Evolutionary conservation across 2,797 vertebrate genomes (phyloP), one percentile per base, ranked within the genome.

Genomic region (Varecia variegata): DNA sequence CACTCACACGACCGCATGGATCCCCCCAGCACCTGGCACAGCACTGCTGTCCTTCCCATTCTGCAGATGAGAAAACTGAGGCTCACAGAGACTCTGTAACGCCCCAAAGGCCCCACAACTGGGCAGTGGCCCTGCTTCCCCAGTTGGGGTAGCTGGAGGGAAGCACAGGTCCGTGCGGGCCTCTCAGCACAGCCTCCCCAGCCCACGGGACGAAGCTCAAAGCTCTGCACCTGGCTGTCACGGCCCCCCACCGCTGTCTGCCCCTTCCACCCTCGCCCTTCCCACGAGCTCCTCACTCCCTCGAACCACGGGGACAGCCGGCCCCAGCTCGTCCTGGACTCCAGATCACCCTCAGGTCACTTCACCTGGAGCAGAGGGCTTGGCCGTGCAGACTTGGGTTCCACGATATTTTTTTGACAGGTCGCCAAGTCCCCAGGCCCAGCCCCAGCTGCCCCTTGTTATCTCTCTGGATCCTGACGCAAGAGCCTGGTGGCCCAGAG

Each of bases 1-100:
- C 2, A 4, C 20, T 18, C 54, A 0, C 54, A 15, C 5, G 1
- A 50, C 2, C 7, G 2, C 40, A 3, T 14, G 30, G 2, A 3
- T 58, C 68, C 30, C 21, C 58, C 65, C 7, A 1, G 10, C 27
- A 21, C 27, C 54, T 4, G 0, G 0, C 13, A 8, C 0, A 1
- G 60, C 90, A 17, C 5, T 20, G 35, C 18, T 2, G 0, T 1
- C 38, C 43, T 47, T 20, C 40, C 50, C n/a, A 3, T 54, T 47
- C 27, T 8, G 4, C 30, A 14, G 60, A 30, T 1, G 35, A 73
- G 40, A 74, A 86, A 52, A 32, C 81, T 17, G 14, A 74, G 50
- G 35, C 76, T 82, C 32, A 5, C 38, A n/a, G 40, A 68, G 47
- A 47, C 21, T 10, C 20, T 1, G 15, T 11, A 20, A 30, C 5